Evolutionary conservation across 2,888 invertebrate species (phyloP), one percentile per base, ranked within the genome.

Genomic region (Stramonita haemastoma): DNA sequence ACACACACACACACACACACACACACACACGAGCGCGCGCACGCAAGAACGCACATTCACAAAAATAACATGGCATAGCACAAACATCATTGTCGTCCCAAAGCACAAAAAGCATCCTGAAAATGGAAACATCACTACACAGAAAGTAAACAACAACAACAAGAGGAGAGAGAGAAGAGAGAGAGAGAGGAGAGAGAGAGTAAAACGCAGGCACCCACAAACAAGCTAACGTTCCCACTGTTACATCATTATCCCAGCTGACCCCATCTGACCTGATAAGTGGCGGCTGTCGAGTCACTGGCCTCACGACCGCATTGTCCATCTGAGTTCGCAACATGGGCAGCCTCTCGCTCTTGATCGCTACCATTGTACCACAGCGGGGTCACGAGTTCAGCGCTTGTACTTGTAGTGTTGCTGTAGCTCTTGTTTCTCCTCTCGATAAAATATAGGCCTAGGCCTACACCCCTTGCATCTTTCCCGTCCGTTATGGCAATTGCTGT

Each of bases 401-500:
- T 66, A 34, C 34, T 66, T 6, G 34, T 66, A 34, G 4, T 66
- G 22, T 57, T 29, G 66, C 34, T 66, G 17, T 5, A 29, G 57
- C 29, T 86, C 34, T 0, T 57, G 0, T 8, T 15, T 36, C 32
- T 46, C 56, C 73, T 73, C n/a, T 46, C 46, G 46, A 26, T 56
- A 32, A 26, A 29, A 4, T 22, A 26, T 4, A n/a, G n/a, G n/a
- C n/a, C n/a, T n/a, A n/a, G n/a, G n/a, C n/a, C n/a, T n/a, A n/a
- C 22, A 11, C 46, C 56, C 0, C 56, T 36, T 46, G 73, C 79
- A 17, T 22, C 22, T n/a, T n/a, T 22, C 11, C 17, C 89, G 32
- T 32, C 70, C 36, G 36, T 22, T 26, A 81, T 26, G 60, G 57
- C 8, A n/a, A 84, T 60, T 34, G 89, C 90, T 0, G 89, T 89